Evolutionary conservation across 2,113 vertebrate genomes (phyloP).

Genomic region (Callospermophilus lateralis): DNA sequence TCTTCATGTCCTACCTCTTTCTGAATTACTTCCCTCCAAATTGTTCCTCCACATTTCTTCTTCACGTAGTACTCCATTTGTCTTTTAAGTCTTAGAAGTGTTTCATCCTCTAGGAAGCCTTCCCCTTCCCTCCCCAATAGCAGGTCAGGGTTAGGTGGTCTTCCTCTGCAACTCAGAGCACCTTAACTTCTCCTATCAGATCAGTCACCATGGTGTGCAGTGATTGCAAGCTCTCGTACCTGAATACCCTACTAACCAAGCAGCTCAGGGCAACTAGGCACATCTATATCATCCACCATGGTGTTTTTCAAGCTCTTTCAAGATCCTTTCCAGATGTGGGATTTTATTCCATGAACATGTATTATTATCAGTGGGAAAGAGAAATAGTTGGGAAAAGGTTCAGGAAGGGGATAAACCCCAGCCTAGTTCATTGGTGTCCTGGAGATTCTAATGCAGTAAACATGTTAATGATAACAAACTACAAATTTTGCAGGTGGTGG

Average conservation of each 20-base stretch:
- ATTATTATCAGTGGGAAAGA: neutral
- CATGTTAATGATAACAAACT: neutral
- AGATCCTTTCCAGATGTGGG: neutral
- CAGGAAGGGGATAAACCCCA: neutral
- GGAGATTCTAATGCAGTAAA: neutral
- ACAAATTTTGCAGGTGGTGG: neutral
- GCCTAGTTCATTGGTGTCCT: neutral
- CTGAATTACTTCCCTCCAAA: neutral
- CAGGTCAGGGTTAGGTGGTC: neutral
- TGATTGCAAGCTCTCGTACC: accelerated
- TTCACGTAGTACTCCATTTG: neutral
- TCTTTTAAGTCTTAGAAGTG: neutral
- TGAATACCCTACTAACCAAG: neutral
- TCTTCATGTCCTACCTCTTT: neutral
- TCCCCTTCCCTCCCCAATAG: neutral
- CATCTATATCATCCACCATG: too few relatives aligned
- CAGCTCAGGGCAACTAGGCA: too few relatives aligned
- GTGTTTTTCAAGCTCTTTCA: neutral
- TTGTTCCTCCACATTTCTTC: neutral
- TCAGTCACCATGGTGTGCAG: accelerated
- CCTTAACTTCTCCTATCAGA: neutral
- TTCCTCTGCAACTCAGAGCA: neutral
- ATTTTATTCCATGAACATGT: neutral
- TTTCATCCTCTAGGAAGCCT: neutral
- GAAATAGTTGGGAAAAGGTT: neutral